Conservation (phyloP, 2,113 vertebrate genomes). For the Archocentrus centrarchus region DNA sequence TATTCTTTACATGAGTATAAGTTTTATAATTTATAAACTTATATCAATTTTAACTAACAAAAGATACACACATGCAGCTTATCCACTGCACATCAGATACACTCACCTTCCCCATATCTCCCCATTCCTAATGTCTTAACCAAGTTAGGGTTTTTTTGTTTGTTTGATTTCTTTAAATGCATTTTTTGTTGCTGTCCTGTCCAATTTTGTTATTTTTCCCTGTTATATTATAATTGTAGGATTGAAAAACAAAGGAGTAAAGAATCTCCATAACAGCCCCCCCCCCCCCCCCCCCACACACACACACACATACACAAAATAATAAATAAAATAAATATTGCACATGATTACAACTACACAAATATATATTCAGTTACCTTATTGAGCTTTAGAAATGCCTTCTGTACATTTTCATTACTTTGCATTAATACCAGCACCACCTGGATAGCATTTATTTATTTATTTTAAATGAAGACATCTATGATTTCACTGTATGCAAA, state of each 20-base stretch:
- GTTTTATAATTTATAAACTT: no score
- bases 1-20: neutral
- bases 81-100: fast-evolving
- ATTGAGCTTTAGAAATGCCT: neutral
- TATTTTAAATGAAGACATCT: no score
- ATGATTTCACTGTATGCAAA: no score
- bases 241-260: neutral
- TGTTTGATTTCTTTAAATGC: neutral
- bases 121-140: no score
- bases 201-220: neutral
- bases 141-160: fast-evolving
- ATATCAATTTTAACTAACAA: neutral
- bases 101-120: neutral
- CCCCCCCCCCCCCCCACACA: neutral
- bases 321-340: fast-evolving
- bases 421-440: fast-evolving
- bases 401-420: neutral
- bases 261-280: neutral
- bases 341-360: no score
- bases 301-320: neutral
- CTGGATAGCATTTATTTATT: neutral
- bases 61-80: neutral
- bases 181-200: neutral
- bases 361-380: neutral
- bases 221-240: neutral